Percentiles rank a stretch among this genome's conserved stretches.
These are phyloP conservation scores for Agrochola lychnidis DNA, from an alignment of 2,888 invertebrate species.

Conservation along the genomic window DNA sequence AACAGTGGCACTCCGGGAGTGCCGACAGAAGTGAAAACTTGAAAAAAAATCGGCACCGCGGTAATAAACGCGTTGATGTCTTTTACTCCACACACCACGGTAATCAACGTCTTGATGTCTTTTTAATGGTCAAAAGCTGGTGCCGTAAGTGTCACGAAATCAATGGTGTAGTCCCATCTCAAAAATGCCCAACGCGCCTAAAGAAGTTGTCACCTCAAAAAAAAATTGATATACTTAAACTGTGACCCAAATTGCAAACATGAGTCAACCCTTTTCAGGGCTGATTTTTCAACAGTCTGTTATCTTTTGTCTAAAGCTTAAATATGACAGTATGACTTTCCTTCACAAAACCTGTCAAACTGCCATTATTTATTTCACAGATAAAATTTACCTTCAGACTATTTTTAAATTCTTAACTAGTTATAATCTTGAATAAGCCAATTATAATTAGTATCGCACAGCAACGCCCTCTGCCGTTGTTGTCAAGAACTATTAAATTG, in stretches of 20 bases:
- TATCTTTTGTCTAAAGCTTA: background rate
- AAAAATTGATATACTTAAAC: no score
- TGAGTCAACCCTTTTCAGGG: background rate
- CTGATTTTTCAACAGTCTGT: background rate
- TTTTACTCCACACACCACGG: no score
- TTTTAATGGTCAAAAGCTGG: no score
- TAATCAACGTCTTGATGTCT: no score
- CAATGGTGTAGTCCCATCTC: no score
- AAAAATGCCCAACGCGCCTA: no score
- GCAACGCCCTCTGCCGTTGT: conserved; percentile 46
- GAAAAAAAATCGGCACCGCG: no score
- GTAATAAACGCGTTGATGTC: no score
- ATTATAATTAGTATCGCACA: background rate
- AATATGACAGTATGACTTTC: background rate
- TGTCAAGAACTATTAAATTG: conserved; percentile 32
- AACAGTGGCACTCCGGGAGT: no score
- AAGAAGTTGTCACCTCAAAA: background rate
- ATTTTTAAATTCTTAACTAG: background rate
- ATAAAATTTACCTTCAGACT: background rate
- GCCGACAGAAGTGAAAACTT: no score
- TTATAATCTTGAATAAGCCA: background rate
- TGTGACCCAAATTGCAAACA: background rate
- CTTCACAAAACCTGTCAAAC: background rate
- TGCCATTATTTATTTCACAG: no score
- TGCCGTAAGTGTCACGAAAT: no score